These are phyloP conservation scores for Lindbergichthys nudifrons DNA, from an alignment of 2,797 vertebrate genomes.

Conservation along the genomic window DNA sequence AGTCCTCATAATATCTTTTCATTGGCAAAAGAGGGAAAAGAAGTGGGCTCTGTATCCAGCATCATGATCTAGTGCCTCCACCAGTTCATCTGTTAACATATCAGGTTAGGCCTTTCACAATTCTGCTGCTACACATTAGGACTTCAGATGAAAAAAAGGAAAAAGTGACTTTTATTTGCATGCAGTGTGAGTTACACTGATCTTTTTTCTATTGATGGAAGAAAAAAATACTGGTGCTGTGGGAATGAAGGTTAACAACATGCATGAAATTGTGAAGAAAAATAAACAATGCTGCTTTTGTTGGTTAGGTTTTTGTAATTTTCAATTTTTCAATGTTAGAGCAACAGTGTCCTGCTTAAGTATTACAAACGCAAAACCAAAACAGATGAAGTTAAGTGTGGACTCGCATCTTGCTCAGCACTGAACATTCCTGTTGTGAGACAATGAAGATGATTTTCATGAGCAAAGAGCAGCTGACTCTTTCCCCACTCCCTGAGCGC, in stretches of 20 bases:
- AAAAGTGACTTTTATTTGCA: slow-evolving; percentile 82
- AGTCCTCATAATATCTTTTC: slow-evolving; percentile 52
- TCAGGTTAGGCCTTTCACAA: slow-evolving; percentile 85
- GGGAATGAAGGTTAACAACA: slow-evolving; percentile 81
- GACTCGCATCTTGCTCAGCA: slow-evolving; percentile 68
- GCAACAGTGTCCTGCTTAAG: slow-evolving; percentile 73
- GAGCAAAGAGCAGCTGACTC: slow-evolving; percentile 74
- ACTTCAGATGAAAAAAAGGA: slow-evolving; percentile 41
- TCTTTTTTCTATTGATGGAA: slow-evolving; percentile 75
- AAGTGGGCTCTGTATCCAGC: slow-evolving; percentile 62
- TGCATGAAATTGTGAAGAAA: slow-evolving; percentile 84
- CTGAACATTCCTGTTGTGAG: slow-evolving; percentile 82
- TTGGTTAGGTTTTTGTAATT: slow-evolving; percentile 72
- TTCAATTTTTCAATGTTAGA: slow-evolving; percentile 64
- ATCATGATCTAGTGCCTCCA: slow-evolving; percentile 84
- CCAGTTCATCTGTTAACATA: slow-evolving; percentile 82
- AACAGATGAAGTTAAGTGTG: slow-evolving; percentile 75
- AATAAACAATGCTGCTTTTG: slow-evolving; percentile 81
- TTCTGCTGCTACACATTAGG: slow-evolving; percentile 83
- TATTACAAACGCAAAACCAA: slow-evolving; percentile 74
- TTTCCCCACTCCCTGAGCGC: slow-evolving; percentile 48
- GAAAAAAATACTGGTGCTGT: slow-evolving; percentile 78
- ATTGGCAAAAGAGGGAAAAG: slow-evolving; percentile 60
- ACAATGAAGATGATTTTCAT: slow-evolving; percentile 70
- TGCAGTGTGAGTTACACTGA: slow-evolving; percentile 83